phyloP scores from a whole-genome alignment of 2,113 vertebrate species.

The Gobiocypris rarus region DNA sequence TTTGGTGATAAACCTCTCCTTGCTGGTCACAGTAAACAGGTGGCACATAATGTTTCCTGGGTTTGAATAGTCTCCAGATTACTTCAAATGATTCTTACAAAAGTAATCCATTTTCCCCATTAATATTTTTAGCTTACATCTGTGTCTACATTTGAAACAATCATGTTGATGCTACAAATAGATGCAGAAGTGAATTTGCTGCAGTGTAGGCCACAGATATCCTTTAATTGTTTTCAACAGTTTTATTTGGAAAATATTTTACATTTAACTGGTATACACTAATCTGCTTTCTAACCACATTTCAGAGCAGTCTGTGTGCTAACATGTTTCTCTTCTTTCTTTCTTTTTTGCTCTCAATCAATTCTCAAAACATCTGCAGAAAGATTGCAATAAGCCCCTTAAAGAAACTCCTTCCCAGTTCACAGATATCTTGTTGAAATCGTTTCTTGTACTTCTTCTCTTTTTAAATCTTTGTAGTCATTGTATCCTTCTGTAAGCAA shows the following conservation, averaged over 20 bases:
- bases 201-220: not conserved
- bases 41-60: slow-evolving; percentile 74
- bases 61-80: slow-evolving; percentile 79
- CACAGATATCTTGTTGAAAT: not conserved
- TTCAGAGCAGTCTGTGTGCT: not conserved
- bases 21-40: slow-evolving; percentile 64
- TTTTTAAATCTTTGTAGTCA: slow-evolving; percentile 69
- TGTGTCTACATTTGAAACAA: slow-evolving; percentile 31
- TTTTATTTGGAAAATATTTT: not conserved
- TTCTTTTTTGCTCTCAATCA: not conserved
- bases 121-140: slow-evolving; percentile 42
- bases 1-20: slow-evolving; percentile 40
- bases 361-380: not conserved
- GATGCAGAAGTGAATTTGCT: not conserved
- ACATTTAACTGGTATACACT: not conserved
- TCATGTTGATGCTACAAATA: too few relatives aligned
- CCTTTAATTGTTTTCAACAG: not conserved
- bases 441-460: slow-evolving; percentile 64
- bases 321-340: not conserved
- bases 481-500: slow-evolving; percentile 78
- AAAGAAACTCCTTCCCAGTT: not conserved
- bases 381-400: not conserved
- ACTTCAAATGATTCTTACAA: slow-evolving; percentile 59
- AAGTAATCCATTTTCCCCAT: slow-evolving; percentile 29
- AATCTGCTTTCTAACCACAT: not conserved